Percentiles rank a stretch among this genome's conserved stretches.
Conservation (phyloP, 92 coral and sea anemone species). For the Zoanthus sociatus region DNA sequence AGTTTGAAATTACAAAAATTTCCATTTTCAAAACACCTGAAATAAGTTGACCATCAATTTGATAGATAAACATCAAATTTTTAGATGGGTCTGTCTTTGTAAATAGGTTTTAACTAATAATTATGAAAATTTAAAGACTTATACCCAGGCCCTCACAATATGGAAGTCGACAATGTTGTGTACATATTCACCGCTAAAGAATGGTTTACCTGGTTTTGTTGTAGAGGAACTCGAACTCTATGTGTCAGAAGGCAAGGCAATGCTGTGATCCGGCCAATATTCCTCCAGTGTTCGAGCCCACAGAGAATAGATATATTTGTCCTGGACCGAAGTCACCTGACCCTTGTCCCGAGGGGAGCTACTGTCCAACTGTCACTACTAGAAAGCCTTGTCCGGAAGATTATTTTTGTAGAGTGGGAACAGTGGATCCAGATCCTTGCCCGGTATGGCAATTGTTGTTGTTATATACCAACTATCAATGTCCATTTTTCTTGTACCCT, state of each 20-base stretch:
- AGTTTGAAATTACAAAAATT: too few relatives aligned
- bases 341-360: conserved; percentile 29
- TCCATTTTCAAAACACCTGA: too few relatives aligned
- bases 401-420: conserved; percentile 27
- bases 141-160: too few relatives aligned
- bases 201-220: not conserved
- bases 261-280: conserved; percentile 36
- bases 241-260: conserved; percentile 26
- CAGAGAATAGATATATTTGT: conserved; percentile 11
- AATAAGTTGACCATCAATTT: too few relatives aligned
- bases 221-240: not conserved
- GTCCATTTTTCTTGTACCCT: too few relatives aligned
- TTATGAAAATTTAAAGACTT: too few relatives aligned
- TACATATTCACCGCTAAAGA: not conserved
- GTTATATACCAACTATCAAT: too few relatives aligned
- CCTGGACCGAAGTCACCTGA: conserved; percentile 42
- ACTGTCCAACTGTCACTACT: conserved; percentile 37
- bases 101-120: too few relatives aligned
- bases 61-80: too few relatives aligned
- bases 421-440: conserved; percentile 31
- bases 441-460: conserved; percentile 3
- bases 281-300: conserved; percentile 31
- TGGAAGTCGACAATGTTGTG: too few relatives aligned
- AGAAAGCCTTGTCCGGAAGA: conserved; percentile 19
- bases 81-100: too few relatives aligned